Percentiles rank a stretch among this genome's conserved stretches.
These are phyloP conservation scores for Ichneumon xanthorius DNA, from an alignment of 2,888 invertebrate species.

Conservation along the genomic window DNA sequence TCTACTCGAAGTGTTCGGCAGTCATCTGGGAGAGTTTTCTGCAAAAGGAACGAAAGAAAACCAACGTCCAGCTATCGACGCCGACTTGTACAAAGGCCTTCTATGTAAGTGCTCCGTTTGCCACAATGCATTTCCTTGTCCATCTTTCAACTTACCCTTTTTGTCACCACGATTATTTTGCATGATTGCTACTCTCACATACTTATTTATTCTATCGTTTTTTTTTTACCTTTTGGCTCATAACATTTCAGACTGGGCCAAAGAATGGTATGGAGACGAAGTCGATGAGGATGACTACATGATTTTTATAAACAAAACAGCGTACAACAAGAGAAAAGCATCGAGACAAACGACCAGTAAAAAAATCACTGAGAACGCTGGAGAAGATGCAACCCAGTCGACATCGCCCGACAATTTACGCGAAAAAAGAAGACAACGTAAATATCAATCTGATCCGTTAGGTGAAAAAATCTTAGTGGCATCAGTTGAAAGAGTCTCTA, in stretches of 20 bases:
- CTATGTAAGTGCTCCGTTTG: constrained; percentile 16
- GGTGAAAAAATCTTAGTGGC: neutral
- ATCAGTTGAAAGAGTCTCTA: neutral
- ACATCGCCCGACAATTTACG: neutral
- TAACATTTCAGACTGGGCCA: constrained; percentile 25
- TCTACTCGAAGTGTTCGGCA: constrained; percentile 14
- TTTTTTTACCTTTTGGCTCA: neutral
- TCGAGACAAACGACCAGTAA: constrained; percentile 12
- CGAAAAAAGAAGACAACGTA: too few relatives aligned
- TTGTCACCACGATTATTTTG: neutral
- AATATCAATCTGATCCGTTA: too few relatives aligned
- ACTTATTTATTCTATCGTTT: neutral
- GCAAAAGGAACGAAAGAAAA: constrained; percentile 22
- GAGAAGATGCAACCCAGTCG: neutral
- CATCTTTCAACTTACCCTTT: neutral
- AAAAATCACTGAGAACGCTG: neutral
- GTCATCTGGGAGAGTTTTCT: constrained; percentile 1
- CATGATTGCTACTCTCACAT: neutral
- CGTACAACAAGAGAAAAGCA: constrained; percentile 35
- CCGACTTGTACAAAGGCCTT: constrained; percentile 14
- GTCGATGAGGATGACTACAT: constrained; percentile 37
- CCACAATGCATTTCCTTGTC: neutral
- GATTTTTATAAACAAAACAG: constrained; percentile 29
- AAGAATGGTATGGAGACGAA: constrained; percentile 17
- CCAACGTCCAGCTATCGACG: constrained; percentile 26